Evolutionary conservation across 2,888 invertebrate genomes (phyloP).

Genomic region (Macaria notata): DNA sequence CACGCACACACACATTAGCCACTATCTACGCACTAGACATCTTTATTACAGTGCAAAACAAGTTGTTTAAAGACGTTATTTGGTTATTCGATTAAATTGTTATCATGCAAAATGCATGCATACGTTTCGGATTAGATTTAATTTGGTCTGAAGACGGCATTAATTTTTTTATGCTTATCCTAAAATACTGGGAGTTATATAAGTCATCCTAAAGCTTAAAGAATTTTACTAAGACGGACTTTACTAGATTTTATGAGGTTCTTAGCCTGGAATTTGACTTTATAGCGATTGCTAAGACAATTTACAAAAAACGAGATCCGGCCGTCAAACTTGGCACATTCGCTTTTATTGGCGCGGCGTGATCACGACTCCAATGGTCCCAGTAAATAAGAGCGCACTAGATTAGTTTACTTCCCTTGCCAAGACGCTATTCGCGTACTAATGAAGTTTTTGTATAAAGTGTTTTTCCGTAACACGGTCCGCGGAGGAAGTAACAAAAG

Average conservation of each 20-base stretch:
- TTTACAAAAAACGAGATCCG: not conserved
- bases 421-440: conserved; percentile 21
- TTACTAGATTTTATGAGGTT: not conserved
- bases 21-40: conserved; percentile 63
- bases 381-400: conserved; percentile 16
- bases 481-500: conserved; percentile 41
- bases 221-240: not conserved
- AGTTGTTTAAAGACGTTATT: conserved; percentile 8
- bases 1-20: conserved; percentile 76
- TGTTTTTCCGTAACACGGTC: conserved; percentile 24
- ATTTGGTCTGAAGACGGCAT: too few relatives aligned
- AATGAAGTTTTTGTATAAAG: conserved; percentile 25
- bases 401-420: conserved; percentile 20
- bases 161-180: too few relatives aligned
- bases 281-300: not conserved
- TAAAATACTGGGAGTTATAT: too few relatives aligned
- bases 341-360: conserved; percentile 12
- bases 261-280: not conserved
- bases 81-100: conserved; percentile 28
- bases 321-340: conserved; percentile 11
- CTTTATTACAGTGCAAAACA: conserved; percentile 35
- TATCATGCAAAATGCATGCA: conserved; percentile 16
- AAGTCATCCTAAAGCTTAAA: not conserved
- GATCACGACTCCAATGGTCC: conserved; percentile 12
- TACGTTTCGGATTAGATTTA: too few relatives aligned